phyloP scores from a whole-genome alignment of 2,888 invertebrate species.

The Drosophila siamana region DNA sequence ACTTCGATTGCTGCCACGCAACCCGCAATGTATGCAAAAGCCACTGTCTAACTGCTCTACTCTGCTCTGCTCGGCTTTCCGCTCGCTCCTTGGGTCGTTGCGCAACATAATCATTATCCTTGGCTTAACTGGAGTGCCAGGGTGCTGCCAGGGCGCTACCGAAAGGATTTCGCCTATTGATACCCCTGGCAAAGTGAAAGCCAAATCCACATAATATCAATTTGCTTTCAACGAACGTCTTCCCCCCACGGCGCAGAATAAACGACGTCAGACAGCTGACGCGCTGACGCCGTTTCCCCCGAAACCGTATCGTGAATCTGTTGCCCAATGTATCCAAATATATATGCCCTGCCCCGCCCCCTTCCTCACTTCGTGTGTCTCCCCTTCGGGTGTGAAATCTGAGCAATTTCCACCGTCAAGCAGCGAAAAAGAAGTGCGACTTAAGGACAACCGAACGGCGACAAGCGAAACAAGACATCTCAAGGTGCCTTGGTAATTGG shows the following conservation, averaged over 20 bases:
- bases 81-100: slow-evolving; percentile 50
- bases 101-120: slow-evolving; percentile 82
- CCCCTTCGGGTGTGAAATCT: slow-evolving; percentile 43
- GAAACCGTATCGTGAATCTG: slow-evolving; percentile 31
- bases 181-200: slow-evolving; percentile 76
- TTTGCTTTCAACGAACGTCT: slow-evolving; percentile 75
- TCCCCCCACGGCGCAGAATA: slow-evolving; percentile 69
- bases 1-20: slow-evolving; percentile 19
- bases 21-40: slow-evolving; percentile 64
- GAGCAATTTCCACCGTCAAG: slow-evolving; percentile 38
- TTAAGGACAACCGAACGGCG: slow-evolving; percentile 2
- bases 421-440: neutral
- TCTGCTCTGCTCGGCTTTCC: neutral
- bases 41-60: slow-evolving; percentile 14
- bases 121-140: slow-evolving; percentile 73
- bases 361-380: too few species aligned
- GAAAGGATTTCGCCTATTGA: slow-evolving; percentile 81
- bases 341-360: neutral
- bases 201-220: slow-evolving; percentile 83
- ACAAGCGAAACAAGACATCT: neutral
- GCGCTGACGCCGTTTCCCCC: slow-evolving; percentile 40
- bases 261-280: slow-evolving; percentile 64
- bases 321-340: slow-evolving; percentile 29
- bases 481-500: neutral
- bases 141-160: slow-evolving; percentile 36